Evolutionary conservation across 1,140 invertebrate species (phyloP).

Genomic region (Drosophila suzukii): DNA sequence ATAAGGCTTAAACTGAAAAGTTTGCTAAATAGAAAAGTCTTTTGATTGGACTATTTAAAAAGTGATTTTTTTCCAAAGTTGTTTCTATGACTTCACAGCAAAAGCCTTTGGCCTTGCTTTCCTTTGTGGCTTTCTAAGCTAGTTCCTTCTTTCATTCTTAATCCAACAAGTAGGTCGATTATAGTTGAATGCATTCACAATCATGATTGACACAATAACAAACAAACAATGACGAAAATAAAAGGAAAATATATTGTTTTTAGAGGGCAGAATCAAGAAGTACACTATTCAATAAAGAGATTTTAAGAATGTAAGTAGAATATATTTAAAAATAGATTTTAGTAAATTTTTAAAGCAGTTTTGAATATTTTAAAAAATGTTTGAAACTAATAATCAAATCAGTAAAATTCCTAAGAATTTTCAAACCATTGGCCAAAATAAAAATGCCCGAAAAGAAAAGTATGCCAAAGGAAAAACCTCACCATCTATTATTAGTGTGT

Average conservation of each 20-base stretch:
- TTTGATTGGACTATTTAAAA: slow-evolving; percentile 32
- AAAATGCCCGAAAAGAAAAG: slow-evolving; percentile 5
- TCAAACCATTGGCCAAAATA: not conserved
- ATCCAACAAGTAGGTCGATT: slow-evolving; percentile 49
- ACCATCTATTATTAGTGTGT: slow-evolving; percentile 63
- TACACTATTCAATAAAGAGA: not conserved
- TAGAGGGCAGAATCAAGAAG: not conserved
- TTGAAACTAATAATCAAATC: not conserved
- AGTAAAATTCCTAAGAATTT: not conserved
- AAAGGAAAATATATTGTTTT: no score
- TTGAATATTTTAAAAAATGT: no score
- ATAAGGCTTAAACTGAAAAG: slow-evolving; percentile 32
- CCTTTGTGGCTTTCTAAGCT: slow-evolving; percentile 10
- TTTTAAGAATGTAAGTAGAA: no score
- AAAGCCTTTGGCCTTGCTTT: slow-evolving; percentile 23
- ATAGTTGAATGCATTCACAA: slow-evolving; percentile 35
- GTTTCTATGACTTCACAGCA: slow-evolving; percentile 11
- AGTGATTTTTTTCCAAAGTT: slow-evolving; percentile 15
- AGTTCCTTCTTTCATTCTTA: slow-evolving; percentile 10
- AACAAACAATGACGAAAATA: not conserved
- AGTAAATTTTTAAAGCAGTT: no score
- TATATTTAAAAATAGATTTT: no score
- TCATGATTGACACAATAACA: slow-evolving; percentile 54
- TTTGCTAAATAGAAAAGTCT: slow-evolving; percentile 16
- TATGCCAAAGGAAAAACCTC: slow-evolving; percentile 24